Evolutionary conservation across 1,140 invertebrate species (phyloP).

Genomic region (Aphidius ervi): DNA sequence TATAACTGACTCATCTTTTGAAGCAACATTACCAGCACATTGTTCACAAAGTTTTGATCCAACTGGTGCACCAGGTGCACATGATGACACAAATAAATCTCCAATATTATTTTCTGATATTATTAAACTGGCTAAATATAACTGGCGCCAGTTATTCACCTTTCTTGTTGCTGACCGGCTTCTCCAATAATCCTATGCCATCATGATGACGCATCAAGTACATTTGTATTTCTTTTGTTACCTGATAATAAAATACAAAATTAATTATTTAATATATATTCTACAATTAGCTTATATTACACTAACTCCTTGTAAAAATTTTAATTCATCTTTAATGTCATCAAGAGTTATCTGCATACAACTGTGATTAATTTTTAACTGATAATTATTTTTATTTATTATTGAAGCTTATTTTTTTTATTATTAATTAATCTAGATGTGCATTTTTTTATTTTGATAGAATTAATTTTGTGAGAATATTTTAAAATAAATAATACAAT

Average conservation of each 20-base stretch:
- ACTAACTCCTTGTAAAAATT: conserved; percentile 56
- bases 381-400: no score
- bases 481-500: no score
- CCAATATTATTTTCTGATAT: conserved; percentile 45
- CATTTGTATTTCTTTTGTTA: conserved; percentile 59
- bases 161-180: conserved; percentile 23
- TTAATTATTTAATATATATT: not conserved
- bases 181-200: conserved; percentile 3
- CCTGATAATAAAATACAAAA: conserved; percentile 21
- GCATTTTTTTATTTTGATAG: no score
- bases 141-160: conserved; percentile 18
- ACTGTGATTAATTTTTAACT: no score
- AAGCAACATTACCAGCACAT: conserved; percentile 45
- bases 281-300: no score
- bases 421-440: no score
- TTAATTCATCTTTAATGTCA: conserved; percentile 56
- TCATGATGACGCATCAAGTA: conserved; percentile 48
- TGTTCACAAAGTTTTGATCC: conserved; percentile 45
- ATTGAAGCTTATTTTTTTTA: no score
- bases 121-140: no score
- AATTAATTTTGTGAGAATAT: no score
- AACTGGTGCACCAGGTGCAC: conserved; percentile 45
- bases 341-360: conserved; percentile 57
- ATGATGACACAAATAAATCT: conserved; percentile 54
- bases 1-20: conserved; percentile 35